phyloP scores from a whole-genome alignment of 1,140 invertebrate species.

The Colletes latitarsis region DNA sequence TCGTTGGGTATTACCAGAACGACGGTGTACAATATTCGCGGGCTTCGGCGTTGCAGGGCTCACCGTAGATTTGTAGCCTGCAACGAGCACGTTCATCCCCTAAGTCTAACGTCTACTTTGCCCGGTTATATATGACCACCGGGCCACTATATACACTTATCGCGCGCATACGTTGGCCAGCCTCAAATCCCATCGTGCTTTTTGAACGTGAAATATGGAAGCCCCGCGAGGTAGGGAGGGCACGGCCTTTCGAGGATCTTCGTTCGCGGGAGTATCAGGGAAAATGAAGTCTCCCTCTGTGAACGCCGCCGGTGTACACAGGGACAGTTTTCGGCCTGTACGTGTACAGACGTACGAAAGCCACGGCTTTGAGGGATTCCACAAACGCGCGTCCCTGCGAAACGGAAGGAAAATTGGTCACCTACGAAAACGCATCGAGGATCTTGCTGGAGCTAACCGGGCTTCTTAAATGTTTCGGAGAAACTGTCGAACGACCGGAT shows the following conservation, averaged over 20 bases:
- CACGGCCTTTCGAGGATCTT: conserved; percentile 49
- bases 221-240: conserved; percentile 19
- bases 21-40: conserved; percentile 65
- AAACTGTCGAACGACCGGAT: conserved; percentile 4
- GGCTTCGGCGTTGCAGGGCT: conserved; percentile 69
- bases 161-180: conserved; percentile 72
- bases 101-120: conserved; percentile 75
- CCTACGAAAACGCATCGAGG: background rate
- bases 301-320: background rate
- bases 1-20: conserved; percentile 55
- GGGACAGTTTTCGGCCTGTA: background rate
- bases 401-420: conserved; percentile 27
- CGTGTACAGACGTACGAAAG: conserved; percentile 20
- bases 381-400: background rate
- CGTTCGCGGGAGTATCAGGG: conserved; percentile 22
- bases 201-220: conserved; percentile 69
- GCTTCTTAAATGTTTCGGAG: background rate
- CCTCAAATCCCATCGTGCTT: conserved; percentile 74
- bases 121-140: conserved; percentile 73
- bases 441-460: background rate
- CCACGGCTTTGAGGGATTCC: conserved; percentile 12
- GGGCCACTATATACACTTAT: conserved; percentile 71
- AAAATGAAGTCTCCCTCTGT: conserved; percentile 44
- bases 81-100: conserved; percentile 75
- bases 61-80: conserved; percentile 77